Evolutionary conservation across 1,140 invertebrate genomes (phyloP), one percentile per base, ranked within the genome.

Genomic region (Chrysopa pallens): DNA sequence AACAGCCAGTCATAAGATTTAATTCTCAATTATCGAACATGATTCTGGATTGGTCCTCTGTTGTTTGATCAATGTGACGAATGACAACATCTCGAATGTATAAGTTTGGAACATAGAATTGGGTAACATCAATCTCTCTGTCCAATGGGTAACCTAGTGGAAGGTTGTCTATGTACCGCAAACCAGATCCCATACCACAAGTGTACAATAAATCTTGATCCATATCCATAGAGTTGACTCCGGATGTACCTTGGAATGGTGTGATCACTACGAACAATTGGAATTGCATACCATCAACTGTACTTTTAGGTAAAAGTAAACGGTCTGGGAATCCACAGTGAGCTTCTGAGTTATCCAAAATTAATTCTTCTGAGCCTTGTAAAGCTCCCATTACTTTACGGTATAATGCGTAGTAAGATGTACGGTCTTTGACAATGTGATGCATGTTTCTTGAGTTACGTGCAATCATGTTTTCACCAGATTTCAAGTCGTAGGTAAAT

Each of bases 61-160:
- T 63, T 53, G 5, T 65, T 62, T 62, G 58, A 52, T 65, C 31
- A 12, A 33, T 33, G 54, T 77, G 71, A 52, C 65, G 72, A 48
- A 78, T 64, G 33, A 62, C 50, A 4, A 78, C 66, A 47, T 76
- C 71, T 36, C 67, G 62, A 45, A 71, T 66, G 45, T 65, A 60
- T 58, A 75, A 72, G 52, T 78, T 78, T 1, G 67, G 62, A 8
- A 55, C 56, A 12, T 61, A 57, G 55, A 71, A 69, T 45, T 59
- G 55, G 12, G 56, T 46, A 23, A 64, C 48, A 6, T 72, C 60
- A 39, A 76, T 66, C 5, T 60, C 59, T 47, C 76, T 69, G 51
- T 80, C 75, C 48, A 80, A 66, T 38, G 76, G 76, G 60, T 66
- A 80, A 11, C 74, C 74, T 52, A 76, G 64, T 39, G 75, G 64